Conservation (phyloP, 2,113 vertebrate species). For the Pollachius pollachius region DNA sequence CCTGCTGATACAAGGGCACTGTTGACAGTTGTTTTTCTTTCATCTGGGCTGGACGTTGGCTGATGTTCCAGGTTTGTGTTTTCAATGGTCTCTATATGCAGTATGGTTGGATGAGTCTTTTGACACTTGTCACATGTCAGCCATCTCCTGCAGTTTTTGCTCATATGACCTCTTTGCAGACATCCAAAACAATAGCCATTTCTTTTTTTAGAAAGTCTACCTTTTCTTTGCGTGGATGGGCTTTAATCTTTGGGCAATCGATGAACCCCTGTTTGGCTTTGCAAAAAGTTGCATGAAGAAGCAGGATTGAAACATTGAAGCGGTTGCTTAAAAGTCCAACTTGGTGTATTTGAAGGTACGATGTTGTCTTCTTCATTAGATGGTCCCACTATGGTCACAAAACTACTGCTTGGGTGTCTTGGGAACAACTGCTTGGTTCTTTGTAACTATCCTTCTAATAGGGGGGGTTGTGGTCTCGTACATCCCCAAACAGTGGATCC, state of each 20-base stretch:
- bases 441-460: no score
- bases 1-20: neutral
- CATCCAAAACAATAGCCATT: neutral
- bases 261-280: no score
- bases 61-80: neutral
- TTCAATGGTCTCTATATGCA: neutral
- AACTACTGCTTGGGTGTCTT: no score
- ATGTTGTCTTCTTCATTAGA: no score
- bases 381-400: neutral
- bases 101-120: neutral
- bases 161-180: neutral
- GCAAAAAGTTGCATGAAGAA: no score
- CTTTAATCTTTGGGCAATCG: no score
- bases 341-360: no score
- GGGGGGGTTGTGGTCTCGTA: neutral
- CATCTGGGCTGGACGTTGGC: no score
- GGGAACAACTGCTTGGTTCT: no score
- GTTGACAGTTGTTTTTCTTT: no score
- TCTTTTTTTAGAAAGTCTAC: neutral
- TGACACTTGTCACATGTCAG: neutral
- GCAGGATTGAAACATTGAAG: no score
- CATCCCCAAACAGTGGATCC: conserved; percentile 5
- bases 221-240: neutral
- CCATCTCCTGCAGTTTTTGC: neutral
- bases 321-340: no score